Base-by-base conservation (phyloP, 2,888 invertebrate genomes). In the Erebia epiphron region DNA sequence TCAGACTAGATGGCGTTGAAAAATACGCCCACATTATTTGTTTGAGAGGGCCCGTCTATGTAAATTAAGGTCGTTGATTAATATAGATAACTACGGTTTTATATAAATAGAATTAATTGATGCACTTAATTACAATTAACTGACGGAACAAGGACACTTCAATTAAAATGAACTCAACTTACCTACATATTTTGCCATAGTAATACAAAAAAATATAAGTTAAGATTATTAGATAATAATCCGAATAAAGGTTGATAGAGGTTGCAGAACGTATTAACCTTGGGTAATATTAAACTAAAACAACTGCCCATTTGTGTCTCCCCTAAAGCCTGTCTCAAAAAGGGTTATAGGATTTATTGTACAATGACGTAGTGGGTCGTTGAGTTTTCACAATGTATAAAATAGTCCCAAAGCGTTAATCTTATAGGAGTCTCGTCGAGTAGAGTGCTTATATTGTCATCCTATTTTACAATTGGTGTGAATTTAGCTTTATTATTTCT, bases 241-340 rank as follows among this genome's bases (percentile, higher is more conserved):
- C 66, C 66, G 56, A 56, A 54, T 66, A 66, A 66, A 66, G 66
- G 56, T 66, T 9, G 18, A 66, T 14, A 14, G 18, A 66, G 57
- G 66, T 66, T 66, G 41, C 18, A 66, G 2, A 56, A 66, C 10
- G 21, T 46, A 56, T 66, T 66, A 66, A 66, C 66, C 56, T 56
- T 11, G 43, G 43, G 43, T 43, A 43, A 43, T 35, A 7, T 56
- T 66, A 43, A 66, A 56, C 18, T 65, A 43, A 56, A 65, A 65
- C 54, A 41, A 13, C 9, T 13, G 13, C 56, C 54, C 56, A 66
- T 56, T 46, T 66, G 65, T 43, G 56, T 46, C 54, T 18, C 41
- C 18, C 14, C 21, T 46, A 46, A 11, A 21, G 16, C 49, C 56
- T 66, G 65, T 43, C 41, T 16, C 65, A 56, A 66, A 35, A 56